Evolutionary conservation across 2,113 vertebrate species (phyloP).

Genomic region (Corapipo altera): DNA sequence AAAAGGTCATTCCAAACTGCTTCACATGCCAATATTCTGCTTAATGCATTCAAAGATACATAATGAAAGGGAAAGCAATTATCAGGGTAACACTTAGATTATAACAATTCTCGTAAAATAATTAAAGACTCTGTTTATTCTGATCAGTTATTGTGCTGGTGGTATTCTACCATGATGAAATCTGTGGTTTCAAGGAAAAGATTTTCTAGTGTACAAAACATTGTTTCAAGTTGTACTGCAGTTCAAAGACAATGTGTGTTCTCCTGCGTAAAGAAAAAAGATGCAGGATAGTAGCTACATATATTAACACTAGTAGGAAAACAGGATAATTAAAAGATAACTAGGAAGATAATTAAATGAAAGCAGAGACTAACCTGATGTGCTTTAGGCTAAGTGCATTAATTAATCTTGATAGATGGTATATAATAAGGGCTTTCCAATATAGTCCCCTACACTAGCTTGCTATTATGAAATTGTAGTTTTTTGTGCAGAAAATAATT

Average conservation of each 20-base stretch:
- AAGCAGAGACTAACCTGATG: slow-evolving; percentile 37
- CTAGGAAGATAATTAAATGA: slow-evolving; percentile 62
- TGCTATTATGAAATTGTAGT: neutral
- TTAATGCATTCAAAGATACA: neutral
- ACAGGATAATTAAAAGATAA: slow-evolving; percentile 59
- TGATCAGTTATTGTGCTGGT: neutral
- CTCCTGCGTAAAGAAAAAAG: neutral
- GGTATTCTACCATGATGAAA: neutral
- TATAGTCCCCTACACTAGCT: neutral
- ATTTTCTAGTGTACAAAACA: neutral
- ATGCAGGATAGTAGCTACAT: neutral
- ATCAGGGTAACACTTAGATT: neutral
- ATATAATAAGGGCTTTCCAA: slow-evolving; percentile 14
- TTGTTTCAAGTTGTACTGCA: neutral
- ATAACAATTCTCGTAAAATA: neutral
- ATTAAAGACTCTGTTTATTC: neutral
- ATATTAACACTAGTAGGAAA: neutral
- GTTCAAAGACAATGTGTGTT: neutral
- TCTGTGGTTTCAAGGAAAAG: neutral
- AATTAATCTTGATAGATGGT: slow-evolving; percentile 52
- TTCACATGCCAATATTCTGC: neutral
- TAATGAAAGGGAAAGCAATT: neutral
- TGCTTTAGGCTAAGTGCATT: slow-evolving; percentile 47
- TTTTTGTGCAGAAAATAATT: slow-evolving; percentile 17
- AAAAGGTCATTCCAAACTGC: neutral